A percentile compares a stretch with the other conserved stretches of the same genome.
phyloP scores from a whole-genome alignment of 2,113 vertebrate species.

The Alectura lathami region DNA sequence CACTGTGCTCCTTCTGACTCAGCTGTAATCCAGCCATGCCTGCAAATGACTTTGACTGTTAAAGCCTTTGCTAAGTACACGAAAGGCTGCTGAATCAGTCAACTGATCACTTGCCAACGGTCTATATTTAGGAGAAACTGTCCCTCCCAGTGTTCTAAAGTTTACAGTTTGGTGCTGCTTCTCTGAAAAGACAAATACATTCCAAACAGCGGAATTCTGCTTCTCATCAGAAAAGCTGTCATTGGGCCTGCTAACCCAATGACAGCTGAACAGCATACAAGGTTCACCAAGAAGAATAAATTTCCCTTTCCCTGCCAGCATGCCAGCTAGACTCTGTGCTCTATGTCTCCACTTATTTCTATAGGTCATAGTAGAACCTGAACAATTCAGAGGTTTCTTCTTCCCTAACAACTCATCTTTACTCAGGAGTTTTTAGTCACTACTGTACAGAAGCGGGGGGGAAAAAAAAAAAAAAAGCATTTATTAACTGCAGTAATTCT shows the following conservation, averaged over 20 bases:
- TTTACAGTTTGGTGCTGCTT: background rate
- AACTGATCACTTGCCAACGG: background rate
- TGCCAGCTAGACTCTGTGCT: background rate
- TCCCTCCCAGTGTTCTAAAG: background rate
- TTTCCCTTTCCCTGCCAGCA: background rate
- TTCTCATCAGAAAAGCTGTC: background rate
- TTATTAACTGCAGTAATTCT: background rate
- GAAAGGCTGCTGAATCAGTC: slow-evolving; percentile 23
- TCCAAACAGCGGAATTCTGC: background rate
- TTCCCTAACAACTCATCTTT: background rate
- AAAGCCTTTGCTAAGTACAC: background rate
- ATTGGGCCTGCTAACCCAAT: background rate
- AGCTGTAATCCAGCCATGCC: background rate
- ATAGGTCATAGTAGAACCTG: background rate
- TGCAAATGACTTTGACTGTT: slow-evolving; percentile 12
- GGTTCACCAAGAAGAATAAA: background rate
- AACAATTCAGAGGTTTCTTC: background rate
- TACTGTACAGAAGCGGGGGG: background rate
- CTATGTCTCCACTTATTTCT: background rate
- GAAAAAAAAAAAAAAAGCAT: background rate
- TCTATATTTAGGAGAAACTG: slow-evolving; percentile 17
- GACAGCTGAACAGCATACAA: background rate
- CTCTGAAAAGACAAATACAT: background rate
- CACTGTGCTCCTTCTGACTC: background rate
- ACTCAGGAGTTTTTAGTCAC: background rate